Evolutionary conservation across 2,113 vertebrate species (phyloP).

Genomic region (Naja naja): DNA sequence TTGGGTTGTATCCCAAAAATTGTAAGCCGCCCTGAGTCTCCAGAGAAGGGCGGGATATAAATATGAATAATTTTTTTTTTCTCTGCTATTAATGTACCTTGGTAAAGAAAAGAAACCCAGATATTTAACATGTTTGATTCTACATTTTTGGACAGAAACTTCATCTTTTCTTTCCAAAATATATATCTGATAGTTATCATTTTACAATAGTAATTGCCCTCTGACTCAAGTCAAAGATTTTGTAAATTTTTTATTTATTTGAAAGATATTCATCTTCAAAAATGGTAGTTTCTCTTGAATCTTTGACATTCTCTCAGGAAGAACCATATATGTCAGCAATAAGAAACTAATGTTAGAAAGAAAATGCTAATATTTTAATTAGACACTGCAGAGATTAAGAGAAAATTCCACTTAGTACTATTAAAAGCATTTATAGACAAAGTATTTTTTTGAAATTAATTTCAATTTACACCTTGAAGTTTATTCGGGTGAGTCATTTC

Average conservation of each 20-base stretch:
- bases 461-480: not conserved
- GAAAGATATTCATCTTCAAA: not conserved
- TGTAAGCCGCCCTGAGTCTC: too few relatives aligned
- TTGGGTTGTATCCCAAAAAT: too few relatives aligned
- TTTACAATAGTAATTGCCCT: not conserved
- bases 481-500: not conserved
- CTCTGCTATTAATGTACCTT: not conserved
- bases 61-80: too few relatives aligned
- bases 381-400: not conserved
- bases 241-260: rapidly evolving
- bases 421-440: not conserved
- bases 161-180: not conserved
- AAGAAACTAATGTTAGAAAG: not conserved
- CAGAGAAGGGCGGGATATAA: too few relatives aligned
- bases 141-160: not conserved
- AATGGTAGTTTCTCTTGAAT: not conserved
- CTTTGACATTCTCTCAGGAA: not conserved
- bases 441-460: not conserved
- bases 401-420: rapidly evolving
- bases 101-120: not conserved
- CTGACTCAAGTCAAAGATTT: not conserved
- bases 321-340: rapidly evolving
- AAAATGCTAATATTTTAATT: rapidly evolving
- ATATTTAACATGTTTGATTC: not conserved
- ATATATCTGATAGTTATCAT: not conserved